These are phyloP conservation scores for Stylophora pistillata DNA, from an alignment of 64 coral and sea anemone species.

Conservation along the genomic window DNA sequence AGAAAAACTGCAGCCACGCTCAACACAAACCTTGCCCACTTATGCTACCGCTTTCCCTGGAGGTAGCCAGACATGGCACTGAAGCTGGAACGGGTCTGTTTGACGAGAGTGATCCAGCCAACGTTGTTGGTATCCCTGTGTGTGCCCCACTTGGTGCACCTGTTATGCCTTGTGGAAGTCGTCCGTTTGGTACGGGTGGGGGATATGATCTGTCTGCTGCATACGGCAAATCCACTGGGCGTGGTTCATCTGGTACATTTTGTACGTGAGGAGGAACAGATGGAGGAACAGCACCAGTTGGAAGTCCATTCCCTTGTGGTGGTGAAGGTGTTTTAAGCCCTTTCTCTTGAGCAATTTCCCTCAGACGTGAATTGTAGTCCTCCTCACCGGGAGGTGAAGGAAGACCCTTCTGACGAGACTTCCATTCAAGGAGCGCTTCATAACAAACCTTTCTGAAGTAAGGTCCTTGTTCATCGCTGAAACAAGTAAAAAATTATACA, in stretches of 20 bases:
- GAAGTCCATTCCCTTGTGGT: neutral
- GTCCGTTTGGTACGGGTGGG: neutral
- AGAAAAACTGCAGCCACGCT: neutral
- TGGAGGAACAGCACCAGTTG: neutral
- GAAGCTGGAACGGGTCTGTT: neutral
- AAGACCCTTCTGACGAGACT: neutral
- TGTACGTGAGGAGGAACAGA: too few species aligned
- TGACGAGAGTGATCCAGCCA: neutral
- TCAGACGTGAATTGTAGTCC: neutral
- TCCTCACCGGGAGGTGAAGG: neutral
- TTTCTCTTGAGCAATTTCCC: too few species aligned
- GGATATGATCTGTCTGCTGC: neutral
- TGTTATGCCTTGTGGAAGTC: neutral
- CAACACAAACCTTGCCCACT: conserved; percentile 10
- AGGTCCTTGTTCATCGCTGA: conserved; percentile 35
- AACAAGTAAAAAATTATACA: neutral
- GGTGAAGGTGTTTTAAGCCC: too few species aligned
- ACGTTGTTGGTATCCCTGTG: neutral
- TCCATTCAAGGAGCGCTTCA: conserved; percentile 9
- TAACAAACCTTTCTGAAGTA: neutral
- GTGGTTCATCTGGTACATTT: too few species aligned
- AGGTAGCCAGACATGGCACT: neutral
- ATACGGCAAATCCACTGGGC: neutral
- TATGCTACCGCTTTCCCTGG: neutral
- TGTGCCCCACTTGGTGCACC: neutral